Evolutionary conservation across 1,140 invertebrate species (phyloP).

Genomic region (Drosophila dunni): DNA sequence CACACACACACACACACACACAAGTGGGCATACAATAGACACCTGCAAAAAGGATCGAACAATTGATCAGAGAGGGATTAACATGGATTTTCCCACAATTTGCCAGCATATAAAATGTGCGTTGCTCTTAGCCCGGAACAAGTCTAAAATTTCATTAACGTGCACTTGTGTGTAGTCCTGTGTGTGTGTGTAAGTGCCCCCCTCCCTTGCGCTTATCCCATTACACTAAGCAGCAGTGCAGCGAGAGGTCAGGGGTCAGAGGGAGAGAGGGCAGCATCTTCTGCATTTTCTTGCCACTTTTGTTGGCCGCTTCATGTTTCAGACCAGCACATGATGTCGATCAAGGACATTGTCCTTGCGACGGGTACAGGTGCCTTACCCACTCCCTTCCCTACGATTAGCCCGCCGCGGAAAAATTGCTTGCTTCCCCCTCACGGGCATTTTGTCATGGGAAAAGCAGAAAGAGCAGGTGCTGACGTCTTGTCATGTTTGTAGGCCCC

Average conservation of each 20-base stretch:
- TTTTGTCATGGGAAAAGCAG: conserved; percentile 71
- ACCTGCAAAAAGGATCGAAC: conserved; percentile 70
- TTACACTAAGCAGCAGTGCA: conserved; percentile 67
- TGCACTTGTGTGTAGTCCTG: conserved; percentile 27
- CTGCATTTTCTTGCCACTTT: conserved; percentile 49
- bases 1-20: conserved; percentile 11
- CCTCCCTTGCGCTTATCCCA: conserved; percentile 65
- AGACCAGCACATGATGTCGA: conserved; percentile 43
- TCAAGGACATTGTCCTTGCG: conserved; percentile 62
- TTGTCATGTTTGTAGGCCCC: conserved; percentile 7
- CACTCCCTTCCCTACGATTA: conserved; percentile 24
- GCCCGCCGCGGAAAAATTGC: conserved; percentile 27
- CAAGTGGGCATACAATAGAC: conserved; percentile 33
- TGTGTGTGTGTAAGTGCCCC: conserved; percentile 36
- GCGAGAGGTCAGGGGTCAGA: conserved; percentile 18
- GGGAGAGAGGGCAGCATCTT: neutral
- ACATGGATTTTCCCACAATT: conserved; percentile 79
- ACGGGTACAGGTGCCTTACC: conserved; percentile 36
- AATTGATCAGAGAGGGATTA: conserved; percentile 74
- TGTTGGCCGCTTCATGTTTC: conserved; percentile 65
- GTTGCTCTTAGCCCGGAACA: conserved; percentile 55
- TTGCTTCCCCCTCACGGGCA: neutral
- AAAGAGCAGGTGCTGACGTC: conserved; percentile 67
- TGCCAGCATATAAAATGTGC: conserved; percentile 49
- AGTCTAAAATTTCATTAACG: conserved; percentile 81